Evolutionary conservation across 1,140 invertebrate species (phyloP).

Genomic region (Drosophila asahinai): DNA sequence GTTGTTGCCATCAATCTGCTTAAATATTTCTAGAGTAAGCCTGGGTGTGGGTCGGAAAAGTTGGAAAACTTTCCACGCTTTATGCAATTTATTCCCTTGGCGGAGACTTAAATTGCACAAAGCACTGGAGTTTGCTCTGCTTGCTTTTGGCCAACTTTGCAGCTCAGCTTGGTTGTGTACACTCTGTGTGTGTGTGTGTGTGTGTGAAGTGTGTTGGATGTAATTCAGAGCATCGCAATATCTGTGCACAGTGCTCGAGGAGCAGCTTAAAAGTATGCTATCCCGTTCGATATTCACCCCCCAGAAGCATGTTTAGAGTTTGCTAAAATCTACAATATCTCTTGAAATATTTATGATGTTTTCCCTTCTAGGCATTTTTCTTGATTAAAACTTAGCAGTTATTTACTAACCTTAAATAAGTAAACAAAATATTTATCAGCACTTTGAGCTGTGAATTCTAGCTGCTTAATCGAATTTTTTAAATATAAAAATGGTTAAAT

Average conservation of each 20-base stretch:
- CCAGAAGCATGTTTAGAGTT: constrained; percentile 8
- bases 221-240: constrained; percentile 16
- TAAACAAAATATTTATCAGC: too few species aligned
- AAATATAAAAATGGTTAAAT: too few species aligned
- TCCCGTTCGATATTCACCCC: neutral
- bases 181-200: constrained; percentile 8
- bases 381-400: too few species aligned
- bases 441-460: neutral
- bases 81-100: constrained; percentile 74
- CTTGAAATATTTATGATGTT: neutral
- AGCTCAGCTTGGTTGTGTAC: constrained; percentile 16
- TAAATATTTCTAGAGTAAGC: constrained; percentile 20
- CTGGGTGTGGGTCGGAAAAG: neutral
- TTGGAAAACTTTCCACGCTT: constrained; percentile 63
- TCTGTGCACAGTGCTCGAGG: constrained; percentile 37
- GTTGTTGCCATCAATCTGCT: constrained; percentile 24
- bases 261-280: constrained; percentile 22
- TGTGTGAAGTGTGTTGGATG: constrained; percentile 33
- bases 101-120: constrained; percentile 74
- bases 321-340: neutral
- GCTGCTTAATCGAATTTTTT: too few species aligned
- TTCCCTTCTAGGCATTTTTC: too few species aligned
- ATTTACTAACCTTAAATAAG: too few species aligned
- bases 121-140: constrained; percentile 64
- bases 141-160: constrained; percentile 27